phyloP scores from a whole-genome alignment of 2,113 vertebrate species.

The Thalassarche chlororhynchos region DNA sequence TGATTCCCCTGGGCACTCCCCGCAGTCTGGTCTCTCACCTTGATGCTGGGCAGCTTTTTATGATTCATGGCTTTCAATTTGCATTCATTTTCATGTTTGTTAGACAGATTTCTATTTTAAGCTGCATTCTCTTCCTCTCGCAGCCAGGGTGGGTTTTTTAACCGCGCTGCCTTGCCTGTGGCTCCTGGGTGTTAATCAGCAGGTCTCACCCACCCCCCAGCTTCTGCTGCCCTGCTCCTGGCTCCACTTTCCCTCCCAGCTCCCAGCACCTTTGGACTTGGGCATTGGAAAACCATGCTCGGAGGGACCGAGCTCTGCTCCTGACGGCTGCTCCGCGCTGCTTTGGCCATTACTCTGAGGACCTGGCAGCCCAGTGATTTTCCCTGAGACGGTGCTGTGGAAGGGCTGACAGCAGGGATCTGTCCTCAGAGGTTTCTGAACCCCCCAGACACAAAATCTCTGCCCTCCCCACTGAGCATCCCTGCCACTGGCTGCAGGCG shows the following conservation, averaged over 20 bases:
- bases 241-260: neutral
- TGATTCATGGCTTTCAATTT: neutral
- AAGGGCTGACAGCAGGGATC: neutral
- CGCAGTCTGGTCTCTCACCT: neutral
- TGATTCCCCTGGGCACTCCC: fast-evolving
- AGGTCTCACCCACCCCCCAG: neutral
- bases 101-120: neutral
- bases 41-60: neutral
- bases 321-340: fast-evolving
- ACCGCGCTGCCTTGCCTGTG: fast-evolving
- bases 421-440: neutral
- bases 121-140: neutral
- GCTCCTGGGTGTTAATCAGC: neutral
- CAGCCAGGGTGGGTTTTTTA: neutral
- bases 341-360: neutral
- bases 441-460: neutral
- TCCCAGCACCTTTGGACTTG: neutral
- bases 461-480: neutral
- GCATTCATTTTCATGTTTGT: neutral
- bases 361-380: fast-evolving
- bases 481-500: neutral
- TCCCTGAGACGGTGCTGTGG: neutral
- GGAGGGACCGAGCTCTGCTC: fast-evolving
- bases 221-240: neutral
- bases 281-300: fast-evolving